phyloP scores from a whole-genome alignment of 2,113 vertebrate genomes.

The Sorex araneus region DNA sequence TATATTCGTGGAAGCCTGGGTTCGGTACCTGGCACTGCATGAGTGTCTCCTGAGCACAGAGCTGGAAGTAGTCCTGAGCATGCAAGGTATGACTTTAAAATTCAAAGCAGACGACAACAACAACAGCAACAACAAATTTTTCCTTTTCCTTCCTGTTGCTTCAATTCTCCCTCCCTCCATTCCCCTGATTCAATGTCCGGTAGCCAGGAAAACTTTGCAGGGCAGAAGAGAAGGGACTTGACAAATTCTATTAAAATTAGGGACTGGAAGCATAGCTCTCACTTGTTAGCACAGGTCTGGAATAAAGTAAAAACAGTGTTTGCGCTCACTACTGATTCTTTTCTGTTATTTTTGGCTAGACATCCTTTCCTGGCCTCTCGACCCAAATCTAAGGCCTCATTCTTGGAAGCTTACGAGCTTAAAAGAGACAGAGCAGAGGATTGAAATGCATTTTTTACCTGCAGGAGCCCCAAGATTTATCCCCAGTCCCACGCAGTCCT shows the following conservation, averaged over 20 bases:
- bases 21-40: no score
- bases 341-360: background rate
- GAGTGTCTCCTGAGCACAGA: no score
- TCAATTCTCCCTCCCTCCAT: background rate
- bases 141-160: background rate
- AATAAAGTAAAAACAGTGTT: background rate
- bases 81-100: no score
- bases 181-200: background rate
- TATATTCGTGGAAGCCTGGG: no score
- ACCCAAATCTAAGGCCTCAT: background rate
- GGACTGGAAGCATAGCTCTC: background rate
- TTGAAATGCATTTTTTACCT: no score
- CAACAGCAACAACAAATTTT: background rate
- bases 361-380: background rate
- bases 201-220: background rate
- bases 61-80: no score
- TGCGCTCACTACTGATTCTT: background rate
- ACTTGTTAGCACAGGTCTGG: background rate
- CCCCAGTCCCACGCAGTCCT: no score
- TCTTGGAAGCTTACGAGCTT: slow-evolving; percentile 11
- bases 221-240: background rate
- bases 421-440: background rate
- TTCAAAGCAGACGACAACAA: no score
- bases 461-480: no score
- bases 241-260: slow-evolving; percentile 11